Evolutionary conservation across 1,140 invertebrate species (phyloP), one percentile per base, ranked within the genome.

Genomic region (Papilio glaucus): DNA sequence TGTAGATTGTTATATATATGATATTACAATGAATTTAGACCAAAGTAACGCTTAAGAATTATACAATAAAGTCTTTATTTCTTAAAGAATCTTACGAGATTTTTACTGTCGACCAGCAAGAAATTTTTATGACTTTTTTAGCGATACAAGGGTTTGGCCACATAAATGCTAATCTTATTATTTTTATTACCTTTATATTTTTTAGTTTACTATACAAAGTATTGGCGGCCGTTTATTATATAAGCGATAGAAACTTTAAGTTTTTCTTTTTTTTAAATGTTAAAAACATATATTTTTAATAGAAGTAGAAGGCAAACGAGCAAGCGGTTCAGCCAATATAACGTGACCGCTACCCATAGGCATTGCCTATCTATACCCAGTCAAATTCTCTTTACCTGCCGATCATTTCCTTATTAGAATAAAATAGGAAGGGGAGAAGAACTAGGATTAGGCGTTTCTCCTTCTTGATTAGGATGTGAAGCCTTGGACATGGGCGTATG

Each of bases 91-190:
- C 41, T 15, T 18, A 49, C 9, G 18, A 10, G 15, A 49, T 49
- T 49, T 49, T 9, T 10, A 8, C 4, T 49, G 45, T 49, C 7
- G 2, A 1, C 18, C 18, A 49, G 21, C 45, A 21, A 10, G 45
- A 49, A 9, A 9, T 49, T 49, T 49, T 49, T 49, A 49, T 49
- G 45, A 18, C 45, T 49, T 13, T 10, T 8, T 21, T 49, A 21
- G 45, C 18, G 15, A 7, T 45, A 45, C 42, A 45, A 45, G 42
- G 42, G 42, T 45, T 45, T 45, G 42, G 6, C 13, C 41, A 42
- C 42, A 45, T 18, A 45, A 45, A 45, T 45, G n/a, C n/a, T 45
- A 45, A 45, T 45, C n/a, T 45, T 15, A 7, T 45, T 42, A 42
- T 45, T 45, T 45, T 45, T 45, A 45, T 45, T 45, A 15, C 42